phyloP scores from a whole-genome alignment of 2,888 invertebrate genomes.

The Spisula solida region DNA sequence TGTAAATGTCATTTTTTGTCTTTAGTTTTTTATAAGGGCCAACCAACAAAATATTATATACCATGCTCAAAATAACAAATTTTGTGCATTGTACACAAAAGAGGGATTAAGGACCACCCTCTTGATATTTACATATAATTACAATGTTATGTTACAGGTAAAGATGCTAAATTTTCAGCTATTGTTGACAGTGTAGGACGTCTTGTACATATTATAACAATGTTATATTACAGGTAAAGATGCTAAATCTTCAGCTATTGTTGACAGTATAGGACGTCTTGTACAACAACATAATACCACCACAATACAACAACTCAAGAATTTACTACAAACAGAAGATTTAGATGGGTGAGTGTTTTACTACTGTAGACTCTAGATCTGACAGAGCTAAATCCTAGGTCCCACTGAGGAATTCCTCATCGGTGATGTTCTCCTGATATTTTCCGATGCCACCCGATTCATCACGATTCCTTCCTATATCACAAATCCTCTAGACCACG shows the following conservation, averaged over 20 bases:
- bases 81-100: neutral
- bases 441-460: too few relatives aligned
- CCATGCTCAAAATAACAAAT: neutral
- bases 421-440: too few relatives aligned
- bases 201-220: conserved; percentile 49
- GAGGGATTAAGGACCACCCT: too few relatives aligned
- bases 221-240: conserved; percentile 72
- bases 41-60: neutral
- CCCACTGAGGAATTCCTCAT: too few relatives aligned
- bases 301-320: conserved; percentile 82
- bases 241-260: conserved; percentile 80
- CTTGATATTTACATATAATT: neutral
- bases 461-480: too few relatives aligned
- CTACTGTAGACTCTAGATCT: too few relatives aligned
- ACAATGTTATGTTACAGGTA: conserved; percentile 64
- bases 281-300: conserved; percentile 83
- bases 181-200: conserved; percentile 85
- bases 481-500: too few relatives aligned
- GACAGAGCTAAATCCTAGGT: too few relatives aligned
- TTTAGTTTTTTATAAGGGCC: neutral
- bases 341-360: conserved; percentile 79
- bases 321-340: conserved; percentile 84
- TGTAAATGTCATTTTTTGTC: too few relatives aligned
- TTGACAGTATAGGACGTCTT: conserved; percentile 84
- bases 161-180: conserved; percentile 78